These are phyloP conservation scores for Phyllostomus discolor DNA, from an alignment of 2,113 vertebrate species.

Conservation along the genomic window DNA sequence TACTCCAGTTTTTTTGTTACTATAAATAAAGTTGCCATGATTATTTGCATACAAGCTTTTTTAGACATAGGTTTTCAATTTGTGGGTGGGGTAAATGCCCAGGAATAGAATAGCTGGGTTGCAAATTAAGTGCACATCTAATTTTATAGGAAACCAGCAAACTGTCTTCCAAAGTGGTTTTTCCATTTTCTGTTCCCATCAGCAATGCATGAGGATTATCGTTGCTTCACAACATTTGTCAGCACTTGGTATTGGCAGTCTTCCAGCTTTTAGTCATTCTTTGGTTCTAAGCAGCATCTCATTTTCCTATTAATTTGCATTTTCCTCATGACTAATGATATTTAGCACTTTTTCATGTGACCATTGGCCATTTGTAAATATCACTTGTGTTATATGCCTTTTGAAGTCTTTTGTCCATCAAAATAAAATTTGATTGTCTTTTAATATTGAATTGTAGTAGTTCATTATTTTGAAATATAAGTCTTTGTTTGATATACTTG, in stretches of 20 bases:
- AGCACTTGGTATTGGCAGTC: neutral
- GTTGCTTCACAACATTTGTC: neutral
- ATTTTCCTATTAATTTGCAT: neutral
- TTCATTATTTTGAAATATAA: neutral
- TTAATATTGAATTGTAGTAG: neutral
- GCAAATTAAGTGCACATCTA: neutral
- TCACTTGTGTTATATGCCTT: neutral
- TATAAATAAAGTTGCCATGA: neutral
- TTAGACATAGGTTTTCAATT: neutral
- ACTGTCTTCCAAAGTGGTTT: neutral
- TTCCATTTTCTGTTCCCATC: neutral
- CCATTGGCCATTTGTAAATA: neutral
- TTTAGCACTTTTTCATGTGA: neutral
- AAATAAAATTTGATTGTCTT: neutral
- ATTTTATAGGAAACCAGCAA: neutral
- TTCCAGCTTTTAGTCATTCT: neutral
- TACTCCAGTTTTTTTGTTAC: neutral
- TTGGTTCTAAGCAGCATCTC: neutral
- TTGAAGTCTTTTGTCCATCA: neutral
- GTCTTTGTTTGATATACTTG: neutral
- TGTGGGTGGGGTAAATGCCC: neutral
- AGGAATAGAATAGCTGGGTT: neutral
- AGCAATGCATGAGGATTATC: neutral
- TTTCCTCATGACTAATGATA: neutral
- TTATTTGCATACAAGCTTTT: neutral